phyloP scores from a whole-genome alignment of 2,888 invertebrate species.

The Mesopsocus fuscifrons region DNA sequence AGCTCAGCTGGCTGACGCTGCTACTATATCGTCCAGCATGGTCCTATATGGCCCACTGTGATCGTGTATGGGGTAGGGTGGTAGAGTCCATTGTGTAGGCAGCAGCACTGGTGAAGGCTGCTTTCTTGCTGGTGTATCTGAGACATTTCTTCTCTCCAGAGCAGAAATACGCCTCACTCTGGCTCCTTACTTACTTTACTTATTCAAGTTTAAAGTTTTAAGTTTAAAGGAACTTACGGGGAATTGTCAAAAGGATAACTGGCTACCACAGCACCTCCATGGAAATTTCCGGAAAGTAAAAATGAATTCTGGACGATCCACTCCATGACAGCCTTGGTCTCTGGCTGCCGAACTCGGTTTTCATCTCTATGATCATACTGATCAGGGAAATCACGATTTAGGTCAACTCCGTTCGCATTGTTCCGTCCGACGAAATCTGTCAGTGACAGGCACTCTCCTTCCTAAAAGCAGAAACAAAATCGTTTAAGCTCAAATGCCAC shows the following conservation, averaged over 20 bases:
- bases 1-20: too few species aligned
- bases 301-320: conserved; percentile 80
- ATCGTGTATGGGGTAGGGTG: too few species aligned
- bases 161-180: too few species aligned
- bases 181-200: too few species aligned
- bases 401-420: conserved; percentile 62
- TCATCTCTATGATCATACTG: conserved; percentile 41
- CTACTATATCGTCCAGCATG: too few species aligned
- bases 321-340: conserved; percentile 71
- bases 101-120: too few species aligned
- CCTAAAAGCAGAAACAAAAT: conserved; percentile 29
- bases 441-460: conserved; percentile 59
- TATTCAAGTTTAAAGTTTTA: too few species aligned
- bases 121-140: too few species aligned
- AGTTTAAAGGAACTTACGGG: conserved; percentile 42
- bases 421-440: conserved; percentile 48
- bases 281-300: conserved; percentile 83
- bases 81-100: too few species aligned
- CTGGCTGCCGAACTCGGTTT: conserved; percentile 50
- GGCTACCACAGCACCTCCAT: conserved; percentile 93
- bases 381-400: conserved; percentile 88
- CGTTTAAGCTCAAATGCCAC: not conserved
- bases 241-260: conserved; percentile 93
- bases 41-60: too few species aligned
- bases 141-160: too few species aligned